Percentiles rank a stretch among this genome's conserved stretches.
Evolutionary conservation across 2,113 vertebrate genomes (phyloP).

Genomic region (Cyprinodon brontotheroides): DNA sequence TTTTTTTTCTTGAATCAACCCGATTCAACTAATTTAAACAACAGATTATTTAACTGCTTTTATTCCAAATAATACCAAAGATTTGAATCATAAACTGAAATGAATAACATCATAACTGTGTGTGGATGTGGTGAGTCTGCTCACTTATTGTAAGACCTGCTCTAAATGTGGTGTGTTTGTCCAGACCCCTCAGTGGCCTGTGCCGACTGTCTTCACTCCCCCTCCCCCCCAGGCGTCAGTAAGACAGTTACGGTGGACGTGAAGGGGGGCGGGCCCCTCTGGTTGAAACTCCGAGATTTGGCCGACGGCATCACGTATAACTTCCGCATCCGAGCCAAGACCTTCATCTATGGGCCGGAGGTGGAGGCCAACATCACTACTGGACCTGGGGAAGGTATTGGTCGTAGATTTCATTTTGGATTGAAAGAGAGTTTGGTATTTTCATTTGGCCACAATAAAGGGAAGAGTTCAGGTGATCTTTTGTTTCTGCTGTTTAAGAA

Average conservation of each 20-base stretch:
- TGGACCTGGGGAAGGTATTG: slow-evolving; percentile 92
- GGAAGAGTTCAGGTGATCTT: neutral
- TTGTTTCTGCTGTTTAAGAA: no score
- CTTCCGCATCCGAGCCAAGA: slow-evolving; percentile 92
- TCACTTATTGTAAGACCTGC: slow-evolving; percentile 58
- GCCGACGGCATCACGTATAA: slow-evolving; percentile 90
- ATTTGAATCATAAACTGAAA: slow-evolving; percentile 1
- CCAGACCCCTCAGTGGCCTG: slow-evolving; percentile 79
- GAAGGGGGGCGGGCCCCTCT: slow-evolving; percentile 89
- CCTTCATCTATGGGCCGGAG: slow-evolving; percentile 92
- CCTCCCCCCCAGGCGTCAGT: slow-evolving; percentile 89
- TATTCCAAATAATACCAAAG: slow-evolving; percentile 21
- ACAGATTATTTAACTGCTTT: slow-evolving; percentile 17
- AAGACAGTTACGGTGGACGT: slow-evolving; percentile 97
- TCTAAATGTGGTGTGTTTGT: slow-evolving; percentile 77
- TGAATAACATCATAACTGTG: slow-evolving; percentile 36
- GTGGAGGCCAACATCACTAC: slow-evolving; percentile 97
- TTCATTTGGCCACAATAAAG: neutral
- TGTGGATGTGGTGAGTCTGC: slow-evolving; percentile 40
- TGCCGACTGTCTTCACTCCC: slow-evolving; percentile 79
- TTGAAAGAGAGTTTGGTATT: neutral
- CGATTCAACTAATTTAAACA: slow-evolving; percentile 30
- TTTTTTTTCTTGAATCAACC: neutral
- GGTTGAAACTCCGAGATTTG: slow-evolving; percentile 96
- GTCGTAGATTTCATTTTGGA: neutral